phyloP scores from a whole-genome alignment of 2,113 vertebrate genomes.

The Vulpes vulpes region DNA sequence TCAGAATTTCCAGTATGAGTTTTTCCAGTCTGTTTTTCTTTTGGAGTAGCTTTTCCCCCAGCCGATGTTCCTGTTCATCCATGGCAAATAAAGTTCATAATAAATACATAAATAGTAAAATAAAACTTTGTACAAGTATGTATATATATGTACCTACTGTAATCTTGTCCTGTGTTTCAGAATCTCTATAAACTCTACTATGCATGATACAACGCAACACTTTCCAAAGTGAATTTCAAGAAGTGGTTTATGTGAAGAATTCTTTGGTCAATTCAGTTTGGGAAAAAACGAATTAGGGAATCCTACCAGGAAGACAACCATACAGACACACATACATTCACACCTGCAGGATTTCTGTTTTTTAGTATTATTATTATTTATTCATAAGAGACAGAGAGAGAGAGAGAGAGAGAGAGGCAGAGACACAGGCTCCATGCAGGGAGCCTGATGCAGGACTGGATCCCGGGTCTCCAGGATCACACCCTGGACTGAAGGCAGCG shows the following conservation, averaged over 20 bases:
- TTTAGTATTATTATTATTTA: no score
- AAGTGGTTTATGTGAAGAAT: slow-evolving; percentile 34
- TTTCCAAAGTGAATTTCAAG: slow-evolving; percentile 56
- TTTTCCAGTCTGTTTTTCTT: slow-evolving; percentile 79
- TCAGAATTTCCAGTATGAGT: slow-evolving; percentile 83
- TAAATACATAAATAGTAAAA: slow-evolving; percentile 56
- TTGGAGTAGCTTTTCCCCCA: slow-evolving; percentile 43
- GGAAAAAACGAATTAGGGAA: neutral
- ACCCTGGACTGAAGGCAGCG: no score
- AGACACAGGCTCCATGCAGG: no score
- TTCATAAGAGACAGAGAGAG: no score
- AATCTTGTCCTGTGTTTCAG: slow-evolving; percentile 23
- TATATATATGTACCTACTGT: neutral
- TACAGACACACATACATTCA: neutral
- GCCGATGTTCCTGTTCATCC: slow-evolving; percentile 68
- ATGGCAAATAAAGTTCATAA: slow-evolving; percentile 74
- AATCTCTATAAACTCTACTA: slow-evolving; percentile 18
- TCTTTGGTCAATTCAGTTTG: slow-evolving; percentile 52
- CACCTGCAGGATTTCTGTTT: neutral
- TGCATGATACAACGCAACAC: neutral
- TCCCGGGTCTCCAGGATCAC: no score
- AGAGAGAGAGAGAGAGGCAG: no score
- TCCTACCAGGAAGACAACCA: neutral
- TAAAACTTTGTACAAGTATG: neutral
- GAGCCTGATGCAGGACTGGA: no score